Base-by-base conservation (phyloP, 2,113 vertebrate genomes). In the Corythoichthys haematopterus region DNA sequence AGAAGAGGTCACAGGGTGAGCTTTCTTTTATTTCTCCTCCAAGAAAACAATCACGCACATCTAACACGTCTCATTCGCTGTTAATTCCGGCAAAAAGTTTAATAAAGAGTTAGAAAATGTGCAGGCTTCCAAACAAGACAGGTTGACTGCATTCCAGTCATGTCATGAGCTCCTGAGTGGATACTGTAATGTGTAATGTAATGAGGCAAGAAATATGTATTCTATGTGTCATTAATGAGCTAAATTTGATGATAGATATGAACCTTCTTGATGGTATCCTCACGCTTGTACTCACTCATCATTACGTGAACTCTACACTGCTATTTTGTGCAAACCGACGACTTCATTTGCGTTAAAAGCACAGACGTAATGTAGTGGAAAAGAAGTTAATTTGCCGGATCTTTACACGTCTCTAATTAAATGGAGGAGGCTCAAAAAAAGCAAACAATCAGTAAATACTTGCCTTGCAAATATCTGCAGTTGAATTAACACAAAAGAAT, bases 401-500 rank as follows among this genome's bases (percentile, higher is more conserved):
- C 84, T 87, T 85, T 82, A 72, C 63, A 56, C 77, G 74, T 81
- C 83, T 76, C 78, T 87, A 88, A 87, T 91, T 90, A 85, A 88
- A 77, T 81, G 69, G 70, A 78, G 79, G 74, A 77, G 67, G 56
- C 82, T 74, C 86, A 85, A 43, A 88, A 80, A 84, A 87, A 85
- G 83, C 72, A 80, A 79, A 81, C 78, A 77, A 74, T 85, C 67
- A 67, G 75, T 55, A 71, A 85, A 80, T 70, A 77, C 60, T 74
- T 75, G 74, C 74, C 72, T 38, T 65, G 82, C 69, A 85, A 87
- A 87, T 84, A 86, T 80, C 68, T 81, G 76, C 79, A 78, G 80
- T 79, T 82, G 76, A 85, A 85, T 82, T 77, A 76, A 86, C 87
- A 89, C 89, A 83, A 89, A 83, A 83, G 86, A 89, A 90, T 90